These are phyloP conservation scores for Actinia tenebrosa DNA, from an alignment of 64 coral and sea anemone genomes.

Conservation along the genomic window DNA sequence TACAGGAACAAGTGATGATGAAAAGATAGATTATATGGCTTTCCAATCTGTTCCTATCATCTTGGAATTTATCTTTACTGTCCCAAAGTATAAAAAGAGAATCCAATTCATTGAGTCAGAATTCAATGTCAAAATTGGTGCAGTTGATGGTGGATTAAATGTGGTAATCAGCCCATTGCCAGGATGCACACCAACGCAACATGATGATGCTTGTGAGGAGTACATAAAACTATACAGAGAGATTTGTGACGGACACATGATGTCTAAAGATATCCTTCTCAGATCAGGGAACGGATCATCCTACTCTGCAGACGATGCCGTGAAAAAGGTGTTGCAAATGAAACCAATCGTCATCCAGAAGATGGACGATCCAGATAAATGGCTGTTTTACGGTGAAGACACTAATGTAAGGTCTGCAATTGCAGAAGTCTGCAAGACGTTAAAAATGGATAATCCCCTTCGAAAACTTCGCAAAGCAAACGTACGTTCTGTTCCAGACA, in stretches of 20 bases:
- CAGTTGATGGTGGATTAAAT: neutral
- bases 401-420: neutral
- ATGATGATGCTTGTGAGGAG: neutral
- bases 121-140: neutral
- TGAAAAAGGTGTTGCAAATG: neutral
- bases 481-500: neutral
- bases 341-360: neutral
- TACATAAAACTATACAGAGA: neutral
- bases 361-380: neutral
- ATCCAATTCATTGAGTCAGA: neutral
- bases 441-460: neutral
- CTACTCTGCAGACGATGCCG: neutral
- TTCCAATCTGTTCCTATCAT: neutral
- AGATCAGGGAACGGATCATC: neutral
- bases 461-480: neutral
- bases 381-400: slow-evolving; percentile 6
- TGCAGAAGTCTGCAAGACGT: neutral
- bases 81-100: neutral
- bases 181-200: neutral
- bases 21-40: neutral
- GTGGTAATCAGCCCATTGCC: neutral
- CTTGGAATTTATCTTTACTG: slow-evolving; percentile 1
- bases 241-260: neutral
- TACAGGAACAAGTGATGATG: neutral
- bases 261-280: neutral